Base-by-base conservation (phyloP, 2,888 invertebrate species). In the Polyommatus icarus region DNA sequence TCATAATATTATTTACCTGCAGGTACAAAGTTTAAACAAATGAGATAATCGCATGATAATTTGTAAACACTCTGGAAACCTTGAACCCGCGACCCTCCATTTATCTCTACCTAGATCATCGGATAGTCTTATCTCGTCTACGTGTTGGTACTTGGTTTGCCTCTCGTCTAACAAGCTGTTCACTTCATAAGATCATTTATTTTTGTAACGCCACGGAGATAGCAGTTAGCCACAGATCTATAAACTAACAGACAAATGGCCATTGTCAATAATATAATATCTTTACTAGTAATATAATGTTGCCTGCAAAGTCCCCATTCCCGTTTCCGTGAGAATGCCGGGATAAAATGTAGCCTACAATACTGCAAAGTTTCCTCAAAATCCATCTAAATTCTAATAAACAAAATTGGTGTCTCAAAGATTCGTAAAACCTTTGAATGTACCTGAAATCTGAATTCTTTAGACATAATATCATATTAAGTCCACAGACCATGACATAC, bases 81-180 rank as follows among this genome's bases (percentile, higher is more conserved):
- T 78, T 79, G 79, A 79, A 79, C 78, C 77, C 78, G 73, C 67
- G 76, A 78, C 78, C 76, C 72, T 72, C 78, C 71, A 75, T 79
- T 72, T 78, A 77, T 77, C 73, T 79, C 76, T 77, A 73, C 77
- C 40, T 78, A 75, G 75, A 75, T 75, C 75, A 75, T 75, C 54
- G 18, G 54, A 75, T 75, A 50, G 50, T 54, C 15, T 18, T 73
- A 46, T 20, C 24, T 50, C 20, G 50, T 46, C 54, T 75, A 29
- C 18, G 75, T 46, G 40, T 24, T 24, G 24, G 24, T 32, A 32
- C 32, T 73, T 50, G 20, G 29, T 54, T 12, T 54, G 29, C 24
- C 50, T 75, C 40, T 75, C 29, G 20, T 29, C 50, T 75, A 54
- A 50, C 40, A 40, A 50, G 24, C 46, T 24, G 73, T 40, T 46